A percentile compares a stretch with the other conserved stretches of the same genome.
phyloP scores from a whole-genome alignment of 2,113 vertebrate species.

The Axis porcinus region DNA sequence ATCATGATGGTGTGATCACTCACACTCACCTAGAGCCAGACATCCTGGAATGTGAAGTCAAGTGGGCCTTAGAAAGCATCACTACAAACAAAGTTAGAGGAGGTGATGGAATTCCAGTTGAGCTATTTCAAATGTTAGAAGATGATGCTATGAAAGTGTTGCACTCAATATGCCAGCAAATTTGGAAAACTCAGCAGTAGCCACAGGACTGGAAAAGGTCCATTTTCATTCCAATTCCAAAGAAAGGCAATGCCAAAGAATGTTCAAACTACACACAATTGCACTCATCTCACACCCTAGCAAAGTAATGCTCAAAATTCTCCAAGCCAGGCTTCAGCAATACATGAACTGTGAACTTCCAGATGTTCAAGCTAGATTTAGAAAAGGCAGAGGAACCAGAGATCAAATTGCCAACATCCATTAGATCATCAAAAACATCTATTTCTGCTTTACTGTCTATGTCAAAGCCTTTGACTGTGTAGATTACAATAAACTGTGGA shows the following conservation, averaged over 20 bases:
- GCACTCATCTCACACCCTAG: not conserved
- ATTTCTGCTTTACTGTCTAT: not conserved
- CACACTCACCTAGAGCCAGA: not conserved
- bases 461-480: not conserved
- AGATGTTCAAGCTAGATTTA: not conserved
- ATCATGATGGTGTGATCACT: not conserved
- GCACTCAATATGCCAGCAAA: not conserved
- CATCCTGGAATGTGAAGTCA: not conserved
- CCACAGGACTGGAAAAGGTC: not conserved
- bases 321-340: not conserved
- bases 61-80: not conserved
- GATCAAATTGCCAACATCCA: not conserved
- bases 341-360: fast-evolving
- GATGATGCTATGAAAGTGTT: not conserved
- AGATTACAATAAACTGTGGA: not conserved
- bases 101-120: not conserved
- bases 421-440: not conserved
- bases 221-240: not conserved
- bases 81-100: not conserved
- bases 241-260: not conserved
- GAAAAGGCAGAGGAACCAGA: not conserved
- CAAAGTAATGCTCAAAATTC: not conserved
- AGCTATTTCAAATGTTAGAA: not conserved
- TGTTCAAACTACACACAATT: not conserved
- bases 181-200: not conserved